A percentile compares a stretch with the other conserved stretches of the same genome.
phyloP scores from a whole-genome alignment of 2,797 vertebrate species.

The Scolopax bukidnonensis region DNA sequence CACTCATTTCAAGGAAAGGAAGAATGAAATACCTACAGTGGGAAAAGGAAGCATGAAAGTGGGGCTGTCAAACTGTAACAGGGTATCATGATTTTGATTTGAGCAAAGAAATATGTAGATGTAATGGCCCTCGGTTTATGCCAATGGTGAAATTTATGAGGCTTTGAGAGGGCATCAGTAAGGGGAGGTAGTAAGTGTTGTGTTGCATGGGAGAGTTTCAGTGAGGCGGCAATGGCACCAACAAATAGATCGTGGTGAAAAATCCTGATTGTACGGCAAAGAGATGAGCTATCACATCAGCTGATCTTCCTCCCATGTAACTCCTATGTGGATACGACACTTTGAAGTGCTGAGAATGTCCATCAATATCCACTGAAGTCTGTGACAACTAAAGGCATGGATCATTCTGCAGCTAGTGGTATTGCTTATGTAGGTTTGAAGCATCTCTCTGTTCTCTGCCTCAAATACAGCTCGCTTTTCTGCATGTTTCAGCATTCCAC shows the following conservation, averaged over 20 bases:
- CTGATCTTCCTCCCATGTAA: background rate
- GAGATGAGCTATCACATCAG: background rate
- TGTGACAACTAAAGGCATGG: background rate
- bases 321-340: background rate
- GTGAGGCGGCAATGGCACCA: background rate
- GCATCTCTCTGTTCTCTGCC: background rate
- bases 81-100: background rate
- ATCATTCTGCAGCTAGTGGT: background rate
- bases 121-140: background rate
- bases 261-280: background rate
- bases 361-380: background rate
- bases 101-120: background rate
- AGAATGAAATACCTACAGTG: background rate
- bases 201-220: background rate
- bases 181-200: background rate
- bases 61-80: background rate
- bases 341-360: conserved; percentile 1
- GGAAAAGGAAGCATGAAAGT: background rate
- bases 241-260: background rate
- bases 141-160: background rate
- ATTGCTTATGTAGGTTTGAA: conserved; percentile 2
- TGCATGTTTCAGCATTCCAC: background rate
- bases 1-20: background rate
- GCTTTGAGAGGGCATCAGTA: background rate
- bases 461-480: background rate